Base-by-base conservation (phyloP, 2,113 vertebrate species). In the Gadus macrocephalus region DNA sequence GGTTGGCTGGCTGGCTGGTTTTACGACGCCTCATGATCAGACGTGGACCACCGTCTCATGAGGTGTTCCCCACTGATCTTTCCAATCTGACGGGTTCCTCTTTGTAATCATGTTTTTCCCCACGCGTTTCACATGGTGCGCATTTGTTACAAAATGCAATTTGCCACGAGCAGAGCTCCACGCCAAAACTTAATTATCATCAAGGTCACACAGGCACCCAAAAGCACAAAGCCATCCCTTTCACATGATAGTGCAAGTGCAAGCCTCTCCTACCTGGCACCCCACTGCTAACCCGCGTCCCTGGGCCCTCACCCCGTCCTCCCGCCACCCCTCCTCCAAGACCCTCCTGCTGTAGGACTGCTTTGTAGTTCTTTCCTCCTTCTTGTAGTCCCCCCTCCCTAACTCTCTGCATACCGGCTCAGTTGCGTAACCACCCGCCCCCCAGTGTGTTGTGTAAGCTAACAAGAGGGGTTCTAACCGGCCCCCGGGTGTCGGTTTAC, bases 351-450 rank as follows among this genome's bases (percentile, higher is more conserved):
- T 49, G 76, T 67, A 25, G 62, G 66, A 78, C 42, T 58, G 15
- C 3, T 60, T 72, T 35, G 31, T 4, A 35, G 31, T 35, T 35
- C 31, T 35, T 35, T 35, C 31, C 4, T 35, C 31, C 4, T 35
- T 35, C 31, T 35, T 35, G 31, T 35, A 35, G 31, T 35, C 4
- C 20, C 14, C 15, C 42, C 69, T 64, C 53, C 75, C 31, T 67
- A 38, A 78, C 78, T 82, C 83, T 81, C 25, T 80, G 84, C 88
- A 90, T 91, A 91, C 87, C 89, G 72, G 86, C 91, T 90, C 90
- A 88, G 83, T 90, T 89, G 87, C 82, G 78, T 87, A 79, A 84
- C 66, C 62, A 35, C 66, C 73, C 68, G 5, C 83, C 66, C 73
- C 66, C 5, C 8, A 67, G 64, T 70, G 60, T 76, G 63, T 76